Percentiles rank a stretch among this genome's conserved stretches.
phyloP scores from a whole-genome alignment of 2,113 vertebrate species.

The Colinus virginianus region DNA sequence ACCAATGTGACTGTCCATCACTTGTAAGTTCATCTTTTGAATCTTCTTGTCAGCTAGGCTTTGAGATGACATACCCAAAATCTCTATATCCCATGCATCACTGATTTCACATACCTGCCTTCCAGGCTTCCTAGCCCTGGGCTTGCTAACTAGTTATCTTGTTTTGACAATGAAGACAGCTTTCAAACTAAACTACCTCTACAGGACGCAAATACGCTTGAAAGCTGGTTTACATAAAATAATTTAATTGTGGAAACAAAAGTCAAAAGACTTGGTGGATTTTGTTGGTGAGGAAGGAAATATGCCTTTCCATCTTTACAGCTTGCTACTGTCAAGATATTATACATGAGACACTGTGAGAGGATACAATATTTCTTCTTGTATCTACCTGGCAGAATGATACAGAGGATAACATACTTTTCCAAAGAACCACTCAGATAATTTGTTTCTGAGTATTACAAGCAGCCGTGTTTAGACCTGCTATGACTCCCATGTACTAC shows the following conservation, averaged over 20 bases:
- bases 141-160: background rate
- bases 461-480: background rate
- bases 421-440: background rate
- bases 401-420: background rate
- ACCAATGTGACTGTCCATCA: constrained; percentile 48
- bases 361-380: background rate
- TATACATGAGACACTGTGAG: background rate
- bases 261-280: background rate
- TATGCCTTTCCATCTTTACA: constrained; percentile 2
- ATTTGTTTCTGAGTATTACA: background rate
- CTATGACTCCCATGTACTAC: background rate
- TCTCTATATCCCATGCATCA: constrained; percentile 15
- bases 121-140: constrained; percentile 33
- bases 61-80: constrained; percentile 58
- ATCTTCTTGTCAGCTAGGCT: constrained; percentile 59
- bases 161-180: background rate
- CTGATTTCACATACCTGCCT: constrained; percentile 50
- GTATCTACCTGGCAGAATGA: accelerated
- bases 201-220: background rate
- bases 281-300: background rate
- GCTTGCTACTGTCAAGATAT: background rate
- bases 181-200: background rate
- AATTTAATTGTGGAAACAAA: constrained; percentile 23
- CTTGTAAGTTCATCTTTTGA: constrained; percentile 43
- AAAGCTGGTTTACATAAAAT: background rate